Percentiles rank a stretch among this genome's conserved stretches.
phyloP scores from a whole-genome alignment of 1,140 invertebrate species.

The Potamilus streckersoni region DNA sequence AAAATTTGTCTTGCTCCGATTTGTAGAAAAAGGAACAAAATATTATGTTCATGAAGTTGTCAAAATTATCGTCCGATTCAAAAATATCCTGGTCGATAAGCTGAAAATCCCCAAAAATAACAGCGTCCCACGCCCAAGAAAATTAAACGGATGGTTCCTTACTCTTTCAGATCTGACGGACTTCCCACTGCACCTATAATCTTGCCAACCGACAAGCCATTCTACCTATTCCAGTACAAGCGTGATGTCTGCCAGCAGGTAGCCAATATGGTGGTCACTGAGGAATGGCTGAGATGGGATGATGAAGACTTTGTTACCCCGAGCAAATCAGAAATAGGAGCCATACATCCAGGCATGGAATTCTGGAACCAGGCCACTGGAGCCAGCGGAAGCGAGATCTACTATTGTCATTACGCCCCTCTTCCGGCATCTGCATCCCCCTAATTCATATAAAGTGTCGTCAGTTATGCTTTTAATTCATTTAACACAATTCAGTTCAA shows the following conservation, averaged over 20 bases:
- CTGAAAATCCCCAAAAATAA: too few species aligned
- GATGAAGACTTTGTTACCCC: constrained; percentile 32
- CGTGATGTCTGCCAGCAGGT: constrained; percentile 32
- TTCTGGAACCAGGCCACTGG: constrained; percentile 33
- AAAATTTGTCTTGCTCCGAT: too few species aligned
- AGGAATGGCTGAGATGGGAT: constrained; percentile 30
- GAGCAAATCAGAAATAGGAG: constrained; percentile 28
- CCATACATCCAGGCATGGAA: constrained; percentile 27
- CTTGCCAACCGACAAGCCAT: constrained; percentile 21
- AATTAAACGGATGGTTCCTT: too few species aligned
- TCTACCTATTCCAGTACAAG: constrained; percentile 35
- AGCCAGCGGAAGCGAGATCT: constrained; percentile 30
- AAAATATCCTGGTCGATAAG: too few species aligned
- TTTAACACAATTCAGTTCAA: too few species aligned
- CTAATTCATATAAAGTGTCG: not conserved
- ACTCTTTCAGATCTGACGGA: constrained; percentile 25
- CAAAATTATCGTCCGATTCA: too few species aligned
- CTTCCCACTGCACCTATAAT: constrained; percentile 6
- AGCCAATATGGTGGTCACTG: constrained; percentile 24
- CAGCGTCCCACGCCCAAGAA: too few species aligned
- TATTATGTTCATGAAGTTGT: too few species aligned
- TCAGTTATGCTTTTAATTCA: not conserved
- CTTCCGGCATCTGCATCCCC: not conserved
- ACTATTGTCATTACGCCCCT: constrained; percentile 29
- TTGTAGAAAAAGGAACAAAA: too few species aligned